Evolutionary conservation across 2,797 vertebrate species (phyloP).

Genomic region (Melanotaenia maccullochi): DNA sequence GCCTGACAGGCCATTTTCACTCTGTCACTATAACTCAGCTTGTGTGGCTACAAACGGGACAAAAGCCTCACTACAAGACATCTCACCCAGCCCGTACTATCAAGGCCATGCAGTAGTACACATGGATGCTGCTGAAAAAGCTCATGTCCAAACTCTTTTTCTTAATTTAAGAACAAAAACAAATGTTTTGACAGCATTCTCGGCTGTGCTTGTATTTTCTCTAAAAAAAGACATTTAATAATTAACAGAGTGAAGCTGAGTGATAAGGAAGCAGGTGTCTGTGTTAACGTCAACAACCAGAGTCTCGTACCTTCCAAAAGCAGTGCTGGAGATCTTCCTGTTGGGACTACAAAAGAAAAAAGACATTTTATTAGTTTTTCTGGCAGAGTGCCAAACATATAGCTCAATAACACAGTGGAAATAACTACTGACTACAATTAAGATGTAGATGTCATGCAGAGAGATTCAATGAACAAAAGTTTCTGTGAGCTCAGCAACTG

Average conservation of each 20-base stretch:
- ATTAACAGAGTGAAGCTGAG: constrained; percentile 50
- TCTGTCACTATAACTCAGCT: constrained; percentile 72
- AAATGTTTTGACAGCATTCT: background rate
- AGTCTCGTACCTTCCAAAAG: constrained; percentile 91
- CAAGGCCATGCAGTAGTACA: constrained; percentile 4
- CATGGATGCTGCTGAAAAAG: constrained; percentile 1
- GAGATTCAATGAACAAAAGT: constrained; percentile 26
- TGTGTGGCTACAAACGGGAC: constrained; percentile 51
- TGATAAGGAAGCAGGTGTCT: constrained; percentile 42
- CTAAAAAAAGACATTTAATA: constrained; percentile 34
- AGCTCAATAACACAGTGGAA: constrained; percentile 1
- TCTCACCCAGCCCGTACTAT: constrained; percentile 23
- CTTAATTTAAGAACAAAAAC: constrained; percentile 7
- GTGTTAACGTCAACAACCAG: constrained; percentile 33
- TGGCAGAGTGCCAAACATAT: no score
- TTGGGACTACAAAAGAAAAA: constrained; percentile 86
- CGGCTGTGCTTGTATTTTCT: background rate
- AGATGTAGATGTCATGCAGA: background rate
- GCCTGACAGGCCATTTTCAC: constrained; percentile 71
- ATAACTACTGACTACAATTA: background rate
- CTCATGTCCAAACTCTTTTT: constrained; percentile 1
- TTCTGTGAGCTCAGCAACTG: constrained; percentile 59
- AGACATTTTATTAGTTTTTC: constrained; percentile 39
- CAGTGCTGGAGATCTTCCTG: constrained; percentile 95
- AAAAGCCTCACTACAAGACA: constrained; percentile 49